phyloP scores from a whole-genome alignment of 2,113 vertebrate species.

The Brachypteracias leptosomus region DNA sequence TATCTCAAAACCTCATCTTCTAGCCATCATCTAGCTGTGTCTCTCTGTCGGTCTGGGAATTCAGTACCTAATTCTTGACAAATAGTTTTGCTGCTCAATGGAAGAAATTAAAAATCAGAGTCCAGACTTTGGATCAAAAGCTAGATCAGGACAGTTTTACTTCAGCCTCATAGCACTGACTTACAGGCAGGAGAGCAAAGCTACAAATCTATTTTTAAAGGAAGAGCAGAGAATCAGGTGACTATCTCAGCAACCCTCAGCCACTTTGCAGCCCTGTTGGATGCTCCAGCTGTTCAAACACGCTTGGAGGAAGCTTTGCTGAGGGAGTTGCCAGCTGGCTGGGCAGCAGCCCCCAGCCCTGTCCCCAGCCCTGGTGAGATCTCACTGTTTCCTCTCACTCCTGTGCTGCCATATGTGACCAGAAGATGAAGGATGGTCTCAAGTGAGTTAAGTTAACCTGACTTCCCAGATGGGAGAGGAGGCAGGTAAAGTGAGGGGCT shows the following conservation, averaged over 20 bases:
- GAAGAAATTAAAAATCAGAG: background rate
- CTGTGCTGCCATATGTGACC: background rate
- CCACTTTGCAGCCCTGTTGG: conserved; percentile 48
- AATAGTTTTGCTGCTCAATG: background rate
- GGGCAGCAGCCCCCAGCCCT: background rate
- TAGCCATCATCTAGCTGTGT: background rate
- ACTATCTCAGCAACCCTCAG: background rate
- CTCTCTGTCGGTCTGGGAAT: background rate
- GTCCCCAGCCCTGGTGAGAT: background rate
- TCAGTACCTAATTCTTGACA: background rate
- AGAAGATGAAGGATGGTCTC: background rate
- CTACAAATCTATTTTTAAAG: background rate
- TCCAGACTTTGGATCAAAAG: background rate
- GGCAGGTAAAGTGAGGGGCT: background rate
- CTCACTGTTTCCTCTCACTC: background rate
- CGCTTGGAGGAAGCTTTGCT: background rate
- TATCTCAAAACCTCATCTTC: background rate
- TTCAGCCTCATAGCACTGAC: background rate
- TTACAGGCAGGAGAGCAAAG: background rate
- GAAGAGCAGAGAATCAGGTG: background rate
- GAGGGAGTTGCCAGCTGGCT: conserved; percentile 35
- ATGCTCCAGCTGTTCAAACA: conserved; percentile 63
- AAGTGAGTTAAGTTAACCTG: background rate
- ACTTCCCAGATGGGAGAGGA: background rate
- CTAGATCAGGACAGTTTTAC: background rate